Conservation (phyloP, 1,140 invertebrate species). For the Yoshiicerus persimilis region DNA sequence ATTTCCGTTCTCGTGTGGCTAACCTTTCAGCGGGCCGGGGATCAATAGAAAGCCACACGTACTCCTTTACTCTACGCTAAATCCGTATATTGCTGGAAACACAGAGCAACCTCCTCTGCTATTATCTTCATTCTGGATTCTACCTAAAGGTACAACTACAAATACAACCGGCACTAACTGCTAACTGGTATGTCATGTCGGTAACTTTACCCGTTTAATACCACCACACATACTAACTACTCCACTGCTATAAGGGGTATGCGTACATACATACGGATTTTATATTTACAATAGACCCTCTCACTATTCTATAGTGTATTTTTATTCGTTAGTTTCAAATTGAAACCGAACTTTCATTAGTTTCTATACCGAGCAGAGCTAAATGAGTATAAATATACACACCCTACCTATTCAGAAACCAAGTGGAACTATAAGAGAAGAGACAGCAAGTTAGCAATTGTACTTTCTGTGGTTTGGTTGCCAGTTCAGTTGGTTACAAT, state of each 20-base stretch:
- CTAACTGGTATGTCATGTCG: not conserved
- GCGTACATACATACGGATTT: too few species aligned
- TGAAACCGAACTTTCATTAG: not conserved
- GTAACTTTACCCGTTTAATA: not conserved
- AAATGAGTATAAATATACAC: not conserved
- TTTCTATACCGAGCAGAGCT: too few species aligned
- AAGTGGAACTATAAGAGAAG: too few species aligned
- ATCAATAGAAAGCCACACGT: slow-evolving; percentile 22
- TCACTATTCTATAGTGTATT: not conserved
- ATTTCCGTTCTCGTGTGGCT: slow-evolving; percentile 25
- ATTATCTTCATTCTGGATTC: not conserved
- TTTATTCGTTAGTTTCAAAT: not conserved
- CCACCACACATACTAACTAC: not conserved
- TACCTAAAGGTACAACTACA: not conserved
- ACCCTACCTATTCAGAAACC: not conserved
- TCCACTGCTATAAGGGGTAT: not conserved
- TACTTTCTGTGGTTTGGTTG: not conserved
- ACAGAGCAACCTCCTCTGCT: not conserved
- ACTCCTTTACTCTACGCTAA: not conserved
- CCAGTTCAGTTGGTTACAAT: not conserved
- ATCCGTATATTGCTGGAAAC: not conserved
- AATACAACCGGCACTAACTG: not conserved
- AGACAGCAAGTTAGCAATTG: not conserved
- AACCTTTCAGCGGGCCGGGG: slow-evolving; percentile 4
- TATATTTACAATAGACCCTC: not conserved